Conservation (phyloP, 2,113 vertebrate genomes). For the Phocoena sinus region DNA sequence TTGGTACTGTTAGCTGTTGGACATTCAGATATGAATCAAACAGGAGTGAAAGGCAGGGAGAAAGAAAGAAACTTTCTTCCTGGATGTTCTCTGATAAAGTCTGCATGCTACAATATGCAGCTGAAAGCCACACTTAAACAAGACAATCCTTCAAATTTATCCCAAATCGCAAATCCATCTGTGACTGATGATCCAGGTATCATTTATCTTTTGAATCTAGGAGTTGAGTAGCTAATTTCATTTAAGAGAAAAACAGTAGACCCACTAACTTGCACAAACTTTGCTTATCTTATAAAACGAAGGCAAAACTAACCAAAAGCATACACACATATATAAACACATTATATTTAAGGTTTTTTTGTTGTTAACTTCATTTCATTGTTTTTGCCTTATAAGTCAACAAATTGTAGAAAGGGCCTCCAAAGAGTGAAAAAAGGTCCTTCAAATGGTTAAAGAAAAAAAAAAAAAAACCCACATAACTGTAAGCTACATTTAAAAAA, state of each 20-base stretch:
- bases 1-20: background rate
- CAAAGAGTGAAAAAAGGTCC: background rate
- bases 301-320: background rate
- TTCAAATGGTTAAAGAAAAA: background rate
- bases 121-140: background rate
- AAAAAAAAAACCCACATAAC: background rate
- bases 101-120: background rate
- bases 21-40: background rate
- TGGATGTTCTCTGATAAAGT: background rate
- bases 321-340: background rate
- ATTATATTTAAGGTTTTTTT: background rate
- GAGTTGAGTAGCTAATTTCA: background rate
- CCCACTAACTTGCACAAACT: background rate
- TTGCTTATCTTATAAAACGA: background rate
- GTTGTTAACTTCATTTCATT: background rate
- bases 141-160: background rate
- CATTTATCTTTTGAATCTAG: background rate
- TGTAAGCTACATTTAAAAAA: background rate
- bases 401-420: background rate
- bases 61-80: background rate
- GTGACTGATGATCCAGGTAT: background rate
- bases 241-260: background rate
- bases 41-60: background rate
- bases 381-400: background rate
- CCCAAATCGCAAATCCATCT: background rate